Conservation (phyloP, 2,888 invertebrate species). For the Ditula angustiorana region DNA sequence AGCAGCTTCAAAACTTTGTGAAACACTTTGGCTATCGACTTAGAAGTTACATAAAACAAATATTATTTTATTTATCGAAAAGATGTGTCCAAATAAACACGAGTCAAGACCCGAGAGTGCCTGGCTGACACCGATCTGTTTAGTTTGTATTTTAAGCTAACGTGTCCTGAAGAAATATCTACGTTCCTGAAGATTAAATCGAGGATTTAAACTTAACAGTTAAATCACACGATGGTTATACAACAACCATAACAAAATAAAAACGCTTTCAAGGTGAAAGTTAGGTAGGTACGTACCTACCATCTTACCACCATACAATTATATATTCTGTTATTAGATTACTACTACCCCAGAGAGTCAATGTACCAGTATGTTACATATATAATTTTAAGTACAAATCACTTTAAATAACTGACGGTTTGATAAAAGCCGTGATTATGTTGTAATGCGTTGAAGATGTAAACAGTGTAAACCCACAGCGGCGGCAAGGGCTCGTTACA, state of each 20-base stretch:
- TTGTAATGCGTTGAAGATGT: slow-evolving; percentile 29
- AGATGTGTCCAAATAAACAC: slow-evolving; percentile 66
- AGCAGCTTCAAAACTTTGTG: not conserved
- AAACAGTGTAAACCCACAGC: slow-evolving; percentile 27
- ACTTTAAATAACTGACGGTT: not conserved
- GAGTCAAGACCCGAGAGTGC: slow-evolving; percentile 62
- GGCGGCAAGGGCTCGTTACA: slow-evolving; percentile 44
- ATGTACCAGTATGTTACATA: too few relatives aligned
- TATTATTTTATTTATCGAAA: slow-evolving; percentile 68
- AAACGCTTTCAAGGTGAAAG: too few relatives aligned
- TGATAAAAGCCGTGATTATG: slow-evolving; percentile 31
- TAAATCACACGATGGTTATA: not conserved
- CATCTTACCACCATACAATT: too few relatives aligned
- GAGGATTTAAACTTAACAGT: not conserved
- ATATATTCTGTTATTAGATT: too few relatives aligned
- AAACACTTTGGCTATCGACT: slow-evolving; percentile 20
- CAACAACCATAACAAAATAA: not conserved
- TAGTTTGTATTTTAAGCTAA: slow-evolving; percentile 65
- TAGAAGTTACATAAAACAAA: slow-evolving; percentile 59
- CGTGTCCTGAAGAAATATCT: slow-evolving; percentile 48
- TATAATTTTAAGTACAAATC: too few relatives aligned
- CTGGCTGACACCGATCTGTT: slow-evolving; percentile 66
- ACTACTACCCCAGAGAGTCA: too few relatives aligned
- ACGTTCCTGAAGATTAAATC: slow-evolving; percentile 21
- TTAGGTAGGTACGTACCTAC: too few relatives aligned